A percentile compares a stretch with the other conserved stretches of the same genome.
Evolutionary conservation across 2,113 vertebrate genomes (phyloP).

Genomic region (Malurus cyaneus): DNA sequence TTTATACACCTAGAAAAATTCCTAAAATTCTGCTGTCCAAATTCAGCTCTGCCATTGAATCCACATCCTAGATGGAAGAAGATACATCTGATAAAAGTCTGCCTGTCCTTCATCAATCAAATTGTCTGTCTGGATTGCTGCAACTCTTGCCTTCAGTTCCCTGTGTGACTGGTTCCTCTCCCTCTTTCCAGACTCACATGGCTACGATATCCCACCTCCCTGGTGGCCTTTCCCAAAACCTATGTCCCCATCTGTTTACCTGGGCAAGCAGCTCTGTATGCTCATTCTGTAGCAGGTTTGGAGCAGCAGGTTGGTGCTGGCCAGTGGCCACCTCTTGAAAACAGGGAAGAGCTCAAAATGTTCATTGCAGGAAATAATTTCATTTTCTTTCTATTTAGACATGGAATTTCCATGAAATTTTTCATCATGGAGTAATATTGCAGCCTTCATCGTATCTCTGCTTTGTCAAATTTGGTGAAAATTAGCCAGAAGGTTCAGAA

Average conservation of each 20-base stretch:
- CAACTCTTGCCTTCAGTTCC: neutral
- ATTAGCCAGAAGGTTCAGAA: conserved; percentile 47
- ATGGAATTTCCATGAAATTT: neutral
- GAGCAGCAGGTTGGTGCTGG: neutral
- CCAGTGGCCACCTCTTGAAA: neutral
- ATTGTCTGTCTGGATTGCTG: neutral
- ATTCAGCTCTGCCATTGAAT: neutral
- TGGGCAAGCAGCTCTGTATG: neutral
- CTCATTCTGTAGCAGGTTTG: neutral
- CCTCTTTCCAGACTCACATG: neutral
- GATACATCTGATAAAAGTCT: neutral
- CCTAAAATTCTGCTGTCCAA: neutral
- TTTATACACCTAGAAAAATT: neutral
- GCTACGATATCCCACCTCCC: neutral
- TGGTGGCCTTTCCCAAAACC: neutral
- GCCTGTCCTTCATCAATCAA: neutral
- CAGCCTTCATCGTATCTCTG: neutral
- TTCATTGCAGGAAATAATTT: neutral
- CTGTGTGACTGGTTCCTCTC: neutral
- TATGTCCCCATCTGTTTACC: neutral
- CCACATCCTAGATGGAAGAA: neutral
- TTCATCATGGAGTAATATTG: neutral
- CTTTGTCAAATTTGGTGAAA: conserved; percentile 11
- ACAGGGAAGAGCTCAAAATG: neutral
- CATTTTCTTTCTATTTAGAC: neutral